A percentile compares a stretch with the other conserved stretches of the same genome.
Conservation (phyloP, 2,797 vertebrate genomes). For the Ptychobarbus kaznakovi region DNA sequence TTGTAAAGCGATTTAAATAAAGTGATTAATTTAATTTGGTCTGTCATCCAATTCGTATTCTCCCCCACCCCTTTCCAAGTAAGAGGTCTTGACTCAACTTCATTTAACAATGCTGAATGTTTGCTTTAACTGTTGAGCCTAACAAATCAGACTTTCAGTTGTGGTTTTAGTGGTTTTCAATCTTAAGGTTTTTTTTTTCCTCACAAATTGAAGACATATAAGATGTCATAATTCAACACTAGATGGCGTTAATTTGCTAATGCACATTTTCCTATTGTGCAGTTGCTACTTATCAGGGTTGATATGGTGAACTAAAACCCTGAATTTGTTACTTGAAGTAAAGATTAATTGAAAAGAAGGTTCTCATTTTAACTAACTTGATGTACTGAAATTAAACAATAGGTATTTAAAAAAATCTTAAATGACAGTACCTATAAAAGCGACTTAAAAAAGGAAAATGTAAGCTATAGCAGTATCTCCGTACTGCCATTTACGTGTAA, state of each 20-base stretch:
- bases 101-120: not conserved
- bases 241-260: not conserved
- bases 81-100: not conserved
- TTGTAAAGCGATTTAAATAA: slow-evolving; percentile 3
- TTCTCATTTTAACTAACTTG: not conserved
- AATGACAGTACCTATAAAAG: no score
- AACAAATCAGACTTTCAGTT: no score
- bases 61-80: not conserved
- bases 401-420: not conserved
- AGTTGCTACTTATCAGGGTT: not conserved
- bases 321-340: not conserved
- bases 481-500: not conserved
- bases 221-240: not conserved
- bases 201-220: not conserved
- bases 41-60: not conserved
- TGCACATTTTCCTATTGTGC: not conserved
- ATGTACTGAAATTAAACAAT: not conserved
- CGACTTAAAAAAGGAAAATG: not conserved
- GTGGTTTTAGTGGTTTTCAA: not conserved
- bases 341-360: not conserved
- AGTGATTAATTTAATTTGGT: not conserved
- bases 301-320: not conserved
- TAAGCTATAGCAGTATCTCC: not conserved
- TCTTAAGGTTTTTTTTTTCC: not conserved
- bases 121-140: not conserved